Evolutionary conservation across 2,888 invertebrate species (phyloP).

Genomic region (Eupithecia insigniata): DNA sequence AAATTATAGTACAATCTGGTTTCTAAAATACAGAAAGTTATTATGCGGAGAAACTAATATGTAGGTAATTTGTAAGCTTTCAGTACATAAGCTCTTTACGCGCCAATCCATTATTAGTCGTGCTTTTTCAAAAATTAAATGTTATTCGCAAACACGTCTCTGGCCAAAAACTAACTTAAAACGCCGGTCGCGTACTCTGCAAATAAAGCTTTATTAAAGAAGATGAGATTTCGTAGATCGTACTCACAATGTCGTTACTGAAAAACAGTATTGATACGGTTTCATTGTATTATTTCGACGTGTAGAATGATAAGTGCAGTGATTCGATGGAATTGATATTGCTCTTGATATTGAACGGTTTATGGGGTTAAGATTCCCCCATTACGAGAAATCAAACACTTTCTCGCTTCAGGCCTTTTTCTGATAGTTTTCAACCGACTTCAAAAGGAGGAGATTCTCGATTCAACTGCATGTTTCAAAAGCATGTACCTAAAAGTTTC

Average conservation of each 20-base stretch:
- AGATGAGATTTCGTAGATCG: constrained; percentile 70
- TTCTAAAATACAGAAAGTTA: too few species aligned
- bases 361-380: neutral
- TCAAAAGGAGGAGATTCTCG: neutral
- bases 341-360: constrained; percentile 9
- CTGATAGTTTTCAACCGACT: neutral
- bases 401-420: neutral
- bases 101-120: neutral
- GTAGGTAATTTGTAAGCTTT: neutral
- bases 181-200: constrained; percentile 68
- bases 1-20: too few species aligned
- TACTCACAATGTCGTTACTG: constrained; percentile 65
- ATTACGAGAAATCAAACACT: neutral
- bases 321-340: constrained; percentile 26
- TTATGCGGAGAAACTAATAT: too few species aligned
- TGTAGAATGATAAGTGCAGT: constrained; percentile 25
- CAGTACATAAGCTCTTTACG: neutral
- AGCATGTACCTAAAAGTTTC: too few species aligned
- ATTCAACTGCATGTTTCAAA: too few species aligned
- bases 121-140: constrained; percentile 56
- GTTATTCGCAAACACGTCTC: constrained; percentile 51
- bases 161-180: constrained; percentile 59
- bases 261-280: constrained; percentile 65
- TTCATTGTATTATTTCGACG: constrained; percentile 49
- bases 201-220: constrained; percentile 72